A percentile compares a stretch with the other conserved stretches of the same genome.
phyloP scores from a whole-genome alignment of 2,797 vertebrate species.

The Odontamblyopus lacepedii region DNA sequence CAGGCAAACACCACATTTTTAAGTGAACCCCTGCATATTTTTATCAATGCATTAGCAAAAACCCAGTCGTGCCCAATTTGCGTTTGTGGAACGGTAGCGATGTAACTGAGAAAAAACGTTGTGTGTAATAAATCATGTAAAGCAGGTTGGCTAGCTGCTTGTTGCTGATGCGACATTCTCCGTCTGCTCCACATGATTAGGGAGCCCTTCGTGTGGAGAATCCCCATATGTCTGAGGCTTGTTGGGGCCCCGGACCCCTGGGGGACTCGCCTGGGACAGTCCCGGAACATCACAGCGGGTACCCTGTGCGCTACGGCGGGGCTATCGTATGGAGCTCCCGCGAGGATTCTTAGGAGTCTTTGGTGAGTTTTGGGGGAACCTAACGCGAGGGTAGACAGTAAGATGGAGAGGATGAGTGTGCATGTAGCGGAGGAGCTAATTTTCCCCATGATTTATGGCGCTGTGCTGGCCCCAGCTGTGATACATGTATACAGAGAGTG shows the following conservation, averaged over 20 bases:
- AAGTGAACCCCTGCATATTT: conserved; percentile 7
- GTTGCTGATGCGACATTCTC: conserved; percentile 72
- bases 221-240: conserved; percentile 70
- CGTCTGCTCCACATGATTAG: conserved; percentile 73
- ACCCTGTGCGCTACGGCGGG: conserved; percentile 20
- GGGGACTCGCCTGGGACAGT: conserved; percentile 45
- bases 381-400: conserved; percentile 65
- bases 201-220: conserved; percentile 71
- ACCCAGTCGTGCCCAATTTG: conserved; percentile 15
- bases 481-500: conserved; percentile 53
- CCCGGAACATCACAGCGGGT: conserved; percentile 35
- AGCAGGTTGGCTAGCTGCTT: conserved; percentile 66
- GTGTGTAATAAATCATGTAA: conserved; percentile 75
- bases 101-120: conserved; percentile 40
- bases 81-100: conserved; percentile 14
- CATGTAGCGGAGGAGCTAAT: conserved; percentile 64
- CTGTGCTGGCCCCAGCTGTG: conserved; percentile 56
- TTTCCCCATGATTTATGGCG: conserved; percentile 72
- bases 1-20: conserved; percentile 8
- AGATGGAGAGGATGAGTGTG: conserved; percentile 68
- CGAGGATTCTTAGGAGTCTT: conserved; percentile 61
- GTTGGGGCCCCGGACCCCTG: conserved; percentile 52
- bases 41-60: conserved; percentile 12
- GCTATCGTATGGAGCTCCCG: conserved; percentile 43
- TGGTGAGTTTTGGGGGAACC: conserved; percentile 60